Evolutionary conservation across 2,888 invertebrate species (phyloP), one percentile per base, ranked within the genome.

Genomic region (Trissoscelio sp.): DNA sequence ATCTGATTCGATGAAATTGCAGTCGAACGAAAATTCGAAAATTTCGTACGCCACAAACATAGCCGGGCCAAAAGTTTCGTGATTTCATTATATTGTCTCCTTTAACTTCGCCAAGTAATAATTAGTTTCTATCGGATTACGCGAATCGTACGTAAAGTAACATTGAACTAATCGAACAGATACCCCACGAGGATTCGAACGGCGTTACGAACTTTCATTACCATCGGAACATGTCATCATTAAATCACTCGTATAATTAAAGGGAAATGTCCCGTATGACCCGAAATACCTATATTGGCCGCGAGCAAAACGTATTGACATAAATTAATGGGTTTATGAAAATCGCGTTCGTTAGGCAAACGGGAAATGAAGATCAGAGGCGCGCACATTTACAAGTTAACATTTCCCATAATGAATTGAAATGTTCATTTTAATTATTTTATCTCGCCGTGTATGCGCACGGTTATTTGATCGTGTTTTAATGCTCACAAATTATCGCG

Each of bases 91-190:
- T n/a, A n/a, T 80, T 75, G 69, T 73, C 70, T 64, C 46, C 80
- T 64, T 62, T 34, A 75, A 70, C 74, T 75, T 74, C 31, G 34
- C 28, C 58, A 42, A 70, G 51, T 69, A 80, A 70, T 74, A 66
- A 81, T 81, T 81, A 74, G 62, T 73, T 81, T 73, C 67, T 72
- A 77, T 69, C 58, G 81, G 77, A 77, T 77, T 77, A 81, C 66
- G 70, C 46, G 73, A 77, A 66, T 81, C 57, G 70, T 64, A 77
- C 74, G 69, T 69, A 81, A 77, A 53, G 74, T 73, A 62, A 81
- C 81, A 46, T 37, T 31, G 67, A 67, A 66, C 77, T 77, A 77
- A 77, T 81, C 77, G 77, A 67, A 67, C 72, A 14, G 57, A 81
- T 72, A 67, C 73, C 74, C 53, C 62, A 16, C 69, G 74, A 74